Evolutionary conservation across 1,140 invertebrate genomes (phyloP), one percentile per base, ranked within the genome.

Genomic region (Myzus persicae): DNA sequence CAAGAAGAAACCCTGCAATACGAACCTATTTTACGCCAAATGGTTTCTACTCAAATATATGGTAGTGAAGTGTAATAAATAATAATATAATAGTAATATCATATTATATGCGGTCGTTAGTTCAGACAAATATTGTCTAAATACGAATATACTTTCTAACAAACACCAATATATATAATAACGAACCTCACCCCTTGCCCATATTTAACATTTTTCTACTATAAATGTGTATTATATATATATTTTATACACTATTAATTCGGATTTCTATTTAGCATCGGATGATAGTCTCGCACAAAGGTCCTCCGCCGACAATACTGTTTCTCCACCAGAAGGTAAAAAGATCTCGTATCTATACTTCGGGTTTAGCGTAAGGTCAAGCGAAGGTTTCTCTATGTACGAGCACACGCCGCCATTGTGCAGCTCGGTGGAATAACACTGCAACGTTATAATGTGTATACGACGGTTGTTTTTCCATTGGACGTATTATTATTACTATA

Each of bases 311-410:
- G 91, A 92, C 67, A 92, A 82, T 92, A 92, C 76, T 92, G 76
- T 92, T 92, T 92, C 91, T 92, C 91, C 91, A 76, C 91, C 91
- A 92, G 91, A 92, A 92, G 91, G 91, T 92, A 92, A 92, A 92
- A 92, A 92, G 91, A 92, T 92, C 91, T 82, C 40, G 76, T 92
- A 92, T 92, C 91, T 81, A 76, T 76, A 36, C 91, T 44, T 46
- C 67, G 76, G 91, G 91, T 92, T 81, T 82, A 76, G 24, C n/a
- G 91, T 46, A 92, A 92, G 91, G 91, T 92, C 91, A 92, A 92
- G 18, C 42, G 59, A 92, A 92, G 76, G 59, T 92, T 92, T 92
- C 91, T 82, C 91, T 82, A 44, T 24, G 42, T 67, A n/a, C 59
- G n/a, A 76, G 67, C 90, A 91, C 59, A 48, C 26, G 90, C 40